Conservation (phyloP, 2,797 vertebrate genomes). For the Pristis pectinata region DNA sequence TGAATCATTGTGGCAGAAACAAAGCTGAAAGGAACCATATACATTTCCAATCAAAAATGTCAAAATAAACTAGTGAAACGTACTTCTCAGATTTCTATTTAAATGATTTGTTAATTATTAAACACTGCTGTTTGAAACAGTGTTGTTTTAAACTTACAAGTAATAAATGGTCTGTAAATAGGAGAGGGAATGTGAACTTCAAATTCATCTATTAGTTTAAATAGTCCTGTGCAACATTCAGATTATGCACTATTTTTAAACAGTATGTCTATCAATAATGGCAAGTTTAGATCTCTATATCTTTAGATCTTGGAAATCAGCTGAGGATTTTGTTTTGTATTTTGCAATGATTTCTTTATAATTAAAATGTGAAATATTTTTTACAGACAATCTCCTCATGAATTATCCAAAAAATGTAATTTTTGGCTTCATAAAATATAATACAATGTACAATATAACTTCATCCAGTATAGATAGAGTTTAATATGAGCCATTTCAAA, state of each 20-base stretch:
- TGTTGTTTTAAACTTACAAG: neutral
- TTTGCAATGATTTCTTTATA: neutral
- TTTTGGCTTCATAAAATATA: neutral
- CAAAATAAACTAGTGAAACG: neutral
- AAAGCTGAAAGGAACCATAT: conserved; percentile 10
- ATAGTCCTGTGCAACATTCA: neutral
- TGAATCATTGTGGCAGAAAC: conserved; percentile 35
- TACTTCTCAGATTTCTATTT: neutral
- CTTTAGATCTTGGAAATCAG: neutral
- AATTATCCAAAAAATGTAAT: conserved; percentile 8
- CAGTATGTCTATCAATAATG: neutral
- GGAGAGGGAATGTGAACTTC: neutral
- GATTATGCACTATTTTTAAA: neutral
- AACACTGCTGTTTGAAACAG: neutral
- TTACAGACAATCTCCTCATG: neutral
- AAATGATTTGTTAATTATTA: conserved; percentile 11
- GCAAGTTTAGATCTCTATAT: neutral
- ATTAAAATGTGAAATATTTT: conserved; percentile 12
- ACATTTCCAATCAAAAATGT: neutral
- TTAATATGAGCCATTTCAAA: conserved; percentile 18
- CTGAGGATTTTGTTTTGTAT: neutral
- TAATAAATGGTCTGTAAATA: neutral
- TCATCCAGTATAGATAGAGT: neutral
- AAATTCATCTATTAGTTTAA: neutral
- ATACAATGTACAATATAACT: neutral